Evolutionary conservation across 2,113 vertebrate species (phyloP), one percentile per base, ranked within the genome.

Genomic region (Malaclemys terrapin): DNA sequence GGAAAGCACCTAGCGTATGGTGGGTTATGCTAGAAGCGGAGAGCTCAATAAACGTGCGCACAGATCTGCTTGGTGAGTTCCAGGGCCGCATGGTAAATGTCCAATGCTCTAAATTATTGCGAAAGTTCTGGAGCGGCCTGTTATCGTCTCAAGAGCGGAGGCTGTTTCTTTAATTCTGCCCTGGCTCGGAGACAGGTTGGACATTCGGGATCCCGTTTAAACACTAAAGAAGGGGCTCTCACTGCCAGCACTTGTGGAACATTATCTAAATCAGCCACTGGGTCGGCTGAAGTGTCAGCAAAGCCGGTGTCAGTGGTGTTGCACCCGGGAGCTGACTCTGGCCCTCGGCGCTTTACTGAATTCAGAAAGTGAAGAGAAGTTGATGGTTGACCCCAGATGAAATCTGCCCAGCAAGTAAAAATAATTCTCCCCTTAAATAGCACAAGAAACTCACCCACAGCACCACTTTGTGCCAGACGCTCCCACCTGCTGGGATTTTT

Each of bases 391-490:
- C 35, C 59, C 14, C 31, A 13, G 59, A 35, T 35, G 59, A 65
- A 16, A 35, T 8, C 31, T n/a, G 16, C 31, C 47, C 57, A 25
- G 78, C 31, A 35, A 42, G 16, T 84, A 92, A 90, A 87, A 92
- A 92, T 94, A 92, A 29, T 62, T 7, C 5, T 49, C 75, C 75
- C 27, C 6, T 65, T 2, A 84, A 94, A 84, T 84, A 92, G 75
- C 87, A 42, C 42, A 25, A 79, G 76, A 27, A 29, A 11, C 14
- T 25, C 42, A 49, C 11, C 47, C 76, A 47, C 38, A 25, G 13
- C 8, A 17, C 16, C 0, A 13, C n/a, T 1, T 3, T 2, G 38
- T 10, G 13, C 2, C 59, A 49, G 45, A 38, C 1, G 25, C 38
- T 45, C 65, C 65, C 83, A 92, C 4, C 93, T 89, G 93, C 69